phyloP scores from a whole-genome alignment of 2,797 vertebrate species.

The Gambusia yucatana region DNA sequence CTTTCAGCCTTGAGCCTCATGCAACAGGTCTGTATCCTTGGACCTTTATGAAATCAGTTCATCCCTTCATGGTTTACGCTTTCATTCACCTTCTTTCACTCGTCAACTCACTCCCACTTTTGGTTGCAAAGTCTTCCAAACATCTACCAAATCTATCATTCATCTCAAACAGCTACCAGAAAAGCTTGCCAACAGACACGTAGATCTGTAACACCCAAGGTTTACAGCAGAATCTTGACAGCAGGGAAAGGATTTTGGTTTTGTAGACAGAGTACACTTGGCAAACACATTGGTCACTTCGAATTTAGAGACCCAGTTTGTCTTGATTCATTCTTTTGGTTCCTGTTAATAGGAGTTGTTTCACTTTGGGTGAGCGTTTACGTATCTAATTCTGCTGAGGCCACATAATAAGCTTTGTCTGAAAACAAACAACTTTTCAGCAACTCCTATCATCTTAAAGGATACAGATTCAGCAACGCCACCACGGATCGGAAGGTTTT shows the following conservation, averaged over 20 bases:
- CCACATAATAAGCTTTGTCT: background rate
- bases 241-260: background rate
- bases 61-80: slow-evolving; percentile 21
- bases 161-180: background rate
- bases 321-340: background rate
- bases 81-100: slow-evolving; percentile 12
- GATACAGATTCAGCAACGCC: background rate
- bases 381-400: background rate
- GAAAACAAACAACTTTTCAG: background rate
- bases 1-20: slow-evolving; percentile 9
- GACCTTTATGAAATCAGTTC: background rate
- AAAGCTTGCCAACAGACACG: too few relatives aligned
- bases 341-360: background rate
- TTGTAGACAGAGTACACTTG: background rate
- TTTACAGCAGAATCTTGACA: background rate
- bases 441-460: background rate
- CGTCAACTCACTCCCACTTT: slow-evolving; percentile 12
- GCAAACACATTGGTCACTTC: background rate
- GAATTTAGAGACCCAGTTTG: background rate
- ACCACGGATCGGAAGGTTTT: background rate
- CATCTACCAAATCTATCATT: background rate
- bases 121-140: slow-evolving; percentile 31
- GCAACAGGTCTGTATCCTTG: slow-evolving; percentile 12
- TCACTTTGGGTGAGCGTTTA: background rate
- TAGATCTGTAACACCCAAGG: background rate